phyloP scores from a whole-genome alignment of 2,797 vertebrate genomes.

The Phalloptychus januarius region DNA sequence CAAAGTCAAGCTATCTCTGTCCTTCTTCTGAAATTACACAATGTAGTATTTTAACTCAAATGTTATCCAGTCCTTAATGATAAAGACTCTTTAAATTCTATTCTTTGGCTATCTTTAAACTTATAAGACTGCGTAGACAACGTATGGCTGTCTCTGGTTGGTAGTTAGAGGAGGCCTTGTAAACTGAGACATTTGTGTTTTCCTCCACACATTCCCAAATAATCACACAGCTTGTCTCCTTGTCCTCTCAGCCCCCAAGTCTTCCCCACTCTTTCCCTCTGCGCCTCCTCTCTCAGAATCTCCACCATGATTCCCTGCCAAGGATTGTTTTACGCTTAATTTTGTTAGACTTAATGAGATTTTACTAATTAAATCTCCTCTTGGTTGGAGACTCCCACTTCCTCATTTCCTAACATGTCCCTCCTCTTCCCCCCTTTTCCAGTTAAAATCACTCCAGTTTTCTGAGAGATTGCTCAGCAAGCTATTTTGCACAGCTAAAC shows the following conservation, averaged over 20 bases:
- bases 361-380: constrained; percentile 99
- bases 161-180: constrained; percentile 64
- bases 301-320: constrained; percentile 84
- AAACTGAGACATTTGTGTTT: constrained; percentile 65
- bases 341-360: constrained; percentile 99
- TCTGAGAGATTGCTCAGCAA: constrained; percentile 84
- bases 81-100: neutral
- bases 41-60: neutral
- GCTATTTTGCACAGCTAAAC: constrained; percentile 86
- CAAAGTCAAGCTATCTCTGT: neutral
- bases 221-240: constrained; percentile 57
- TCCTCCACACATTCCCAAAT: constrained; percentile 37
- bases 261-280: constrained; percentile 33
- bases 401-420: constrained; percentile 77
- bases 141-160: constrained; percentile 50
- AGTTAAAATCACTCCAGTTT: constrained; percentile 78
- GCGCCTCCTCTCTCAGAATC: constrained; percentile 48
- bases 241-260: constrained; percentile 46
- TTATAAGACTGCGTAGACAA: constrained; percentile 12
- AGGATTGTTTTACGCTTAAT: constrained; percentile 98
- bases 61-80: neutral
- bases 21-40: neutral
- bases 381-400: constrained; percentile 82
- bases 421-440: constrained; percentile 50
- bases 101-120: neutral